Base-by-base conservation (phyloP, 2,797 vertebrate species). In the Enteromius anoplus region DNA sequence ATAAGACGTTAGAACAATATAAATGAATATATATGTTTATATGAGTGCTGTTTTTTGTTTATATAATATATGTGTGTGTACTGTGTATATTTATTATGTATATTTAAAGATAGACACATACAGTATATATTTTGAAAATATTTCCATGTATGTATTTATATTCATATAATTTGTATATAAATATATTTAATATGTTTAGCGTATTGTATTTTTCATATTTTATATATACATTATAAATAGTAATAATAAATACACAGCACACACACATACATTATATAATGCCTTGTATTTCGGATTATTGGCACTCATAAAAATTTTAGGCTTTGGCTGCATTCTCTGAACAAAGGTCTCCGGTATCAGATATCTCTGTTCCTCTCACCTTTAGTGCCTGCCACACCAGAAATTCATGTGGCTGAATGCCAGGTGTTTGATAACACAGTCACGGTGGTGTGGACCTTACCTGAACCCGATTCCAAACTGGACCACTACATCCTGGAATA, bases 401-500 rank as follows among this genome's bases (percentile, higher is more conserved):
- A 97, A 92, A 97, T 99, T 26, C 95, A 96, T 88, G 72, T 93
- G 40, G 92, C 95, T 0, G 96, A 98, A 89, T 97, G 97, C 6
- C 93, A 96, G 91, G 97, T 99, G 88, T 96, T 93, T 0, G 97
- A 99, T 88, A 99, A 99, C 93, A 97, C 96, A 0, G 94, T 97
- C 89, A 91, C 89, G 0, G 91, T 98, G 66, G 87, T 92, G 4
- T 99, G 98, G 98, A 94, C 91, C 47, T 91, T 98, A 89, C 95
- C 95, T 0, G 96, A 98, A 0, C 93, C 95, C 0, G 96, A 97
- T 92, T 92, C 86, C 90, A 98, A 98, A 92, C 98, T 98, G 0
- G 97, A 99, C 89, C 97, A 98, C 91, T 99, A 96, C 12, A 95
- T 97, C 49, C 92, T 99, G 84, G 97, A 98, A 79, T 93, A 98